phyloP scores from a whole-genome alignment of 2,113 vertebrate species.

The Centropus bengalensis region DNA sequence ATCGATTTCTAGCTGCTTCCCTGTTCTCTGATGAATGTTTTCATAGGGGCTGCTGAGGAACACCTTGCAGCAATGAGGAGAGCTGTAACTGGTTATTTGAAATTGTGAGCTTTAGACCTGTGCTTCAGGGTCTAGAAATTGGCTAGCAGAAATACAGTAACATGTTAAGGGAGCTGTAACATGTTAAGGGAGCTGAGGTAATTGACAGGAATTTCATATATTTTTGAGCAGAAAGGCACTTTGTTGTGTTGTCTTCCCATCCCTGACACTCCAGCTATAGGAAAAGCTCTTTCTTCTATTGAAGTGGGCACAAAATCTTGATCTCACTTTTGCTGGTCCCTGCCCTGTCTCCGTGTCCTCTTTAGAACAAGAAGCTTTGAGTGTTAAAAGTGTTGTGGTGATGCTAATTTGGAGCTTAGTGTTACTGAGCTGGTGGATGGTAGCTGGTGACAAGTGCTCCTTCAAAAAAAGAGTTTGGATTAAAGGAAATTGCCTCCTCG shows the following conservation, averaged over 20 bases:
- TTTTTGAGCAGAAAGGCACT: background rate
- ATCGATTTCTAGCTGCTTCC: fast-evolving
- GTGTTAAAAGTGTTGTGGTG: background rate
- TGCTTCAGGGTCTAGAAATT: background rate
- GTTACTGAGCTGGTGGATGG: background rate
- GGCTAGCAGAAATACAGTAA: background rate
- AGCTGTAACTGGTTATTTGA: background rate
- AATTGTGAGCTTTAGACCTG: background rate
- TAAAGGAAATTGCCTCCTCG: background rate
- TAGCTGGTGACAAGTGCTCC: background rate
- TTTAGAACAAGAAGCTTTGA: background rate
- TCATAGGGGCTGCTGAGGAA: background rate
- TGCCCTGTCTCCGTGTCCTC: background rate
- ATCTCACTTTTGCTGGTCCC: background rate
- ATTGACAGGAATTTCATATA: fast-evolving
- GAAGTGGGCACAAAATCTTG: background rate
- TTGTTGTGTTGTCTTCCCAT: background rate
- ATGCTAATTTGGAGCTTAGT: background rate
- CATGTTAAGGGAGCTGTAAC: background rate
- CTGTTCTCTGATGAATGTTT: background rate
- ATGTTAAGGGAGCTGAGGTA: background rate
- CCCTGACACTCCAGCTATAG: background rate
- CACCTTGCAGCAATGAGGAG: background rate
- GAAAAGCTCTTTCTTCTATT: background rate
- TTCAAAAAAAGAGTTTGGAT: background rate